Conservation (phyloP, 2,888 invertebrate species). For the Melanargia galathea region DNA sequence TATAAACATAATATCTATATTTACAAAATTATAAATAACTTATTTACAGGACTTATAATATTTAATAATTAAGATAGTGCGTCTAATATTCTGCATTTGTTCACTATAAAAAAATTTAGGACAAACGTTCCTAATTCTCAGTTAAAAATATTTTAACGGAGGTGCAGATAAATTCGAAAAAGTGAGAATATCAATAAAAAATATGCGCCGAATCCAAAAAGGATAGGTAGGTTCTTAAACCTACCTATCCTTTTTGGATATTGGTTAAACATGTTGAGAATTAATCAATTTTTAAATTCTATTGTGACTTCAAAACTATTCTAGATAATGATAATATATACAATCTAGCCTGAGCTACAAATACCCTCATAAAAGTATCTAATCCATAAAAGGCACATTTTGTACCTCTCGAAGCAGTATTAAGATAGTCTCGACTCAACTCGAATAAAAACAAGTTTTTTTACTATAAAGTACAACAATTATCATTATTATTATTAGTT, state of each 20-base stretch:
- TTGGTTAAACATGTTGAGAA: too few species aligned
- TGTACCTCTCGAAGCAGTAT: conserved; percentile 68
- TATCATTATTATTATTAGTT: neutral
- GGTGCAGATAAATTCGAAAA: neutral
- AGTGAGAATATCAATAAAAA: neutral
- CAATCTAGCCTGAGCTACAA: conserved; percentile 58
- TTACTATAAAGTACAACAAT: conserved; percentile 6
- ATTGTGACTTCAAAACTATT: conserved; percentile 37
- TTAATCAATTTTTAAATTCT: too few species aligned
- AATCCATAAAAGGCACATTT: conserved; percentile 67
- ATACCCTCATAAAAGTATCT: conserved; percentile 72
- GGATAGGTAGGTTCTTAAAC: too few species aligned
- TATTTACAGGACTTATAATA: conserved; percentile 50
- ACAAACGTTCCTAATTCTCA: neutral
- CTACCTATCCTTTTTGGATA: too few species aligned
- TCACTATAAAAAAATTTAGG: conserved; percentile 9
- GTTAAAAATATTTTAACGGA: conserved; percentile 1
- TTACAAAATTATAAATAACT: conserved; percentile 53
- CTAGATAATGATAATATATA: conserved; percentile 58
- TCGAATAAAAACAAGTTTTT: neutral
- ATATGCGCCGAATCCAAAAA: too few species aligned
- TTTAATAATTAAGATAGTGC: conserved; percentile 12
- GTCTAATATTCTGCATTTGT: conserved; percentile 18
- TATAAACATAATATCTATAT: conserved; percentile 47
- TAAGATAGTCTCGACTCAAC: too few species aligned